These are phyloP conservation scores for Ricordea florida DNA, from an alignment of 92 coral and sea anemone species.

Conservation along the genomic window DNA sequence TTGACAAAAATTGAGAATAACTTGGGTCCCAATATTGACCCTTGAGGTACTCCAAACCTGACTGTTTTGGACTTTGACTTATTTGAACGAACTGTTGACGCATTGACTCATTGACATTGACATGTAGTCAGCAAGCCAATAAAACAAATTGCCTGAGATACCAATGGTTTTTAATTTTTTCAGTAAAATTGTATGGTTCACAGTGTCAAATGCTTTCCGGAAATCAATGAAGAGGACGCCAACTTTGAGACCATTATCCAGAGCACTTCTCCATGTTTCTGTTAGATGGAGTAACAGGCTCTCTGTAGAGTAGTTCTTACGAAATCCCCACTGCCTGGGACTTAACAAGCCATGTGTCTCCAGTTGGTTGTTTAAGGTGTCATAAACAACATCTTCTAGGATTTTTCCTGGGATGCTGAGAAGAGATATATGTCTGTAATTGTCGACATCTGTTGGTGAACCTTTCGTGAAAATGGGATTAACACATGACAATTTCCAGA, in stretches of 20 bases:
- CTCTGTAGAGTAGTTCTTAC: slow-evolving; percentile 9
- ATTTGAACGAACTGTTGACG: slow-evolving; percentile 2
- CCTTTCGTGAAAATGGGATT: background rate
- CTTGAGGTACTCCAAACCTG: slow-evolving; percentile 5
- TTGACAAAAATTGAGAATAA: slow-evolving; percentile 16
- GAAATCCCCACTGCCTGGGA: background rate
- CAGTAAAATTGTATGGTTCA: too few relatives aligned
- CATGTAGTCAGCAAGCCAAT: too few relatives aligned
- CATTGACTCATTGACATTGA: background rate
- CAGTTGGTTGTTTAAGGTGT: slow-evolving; percentile 10
- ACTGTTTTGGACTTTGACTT: background rate
- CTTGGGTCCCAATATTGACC: too few relatives aligned
- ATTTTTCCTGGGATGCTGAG: background rate
- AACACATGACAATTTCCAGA: slow-evolving; percentile 1
- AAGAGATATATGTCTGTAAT: background rate
- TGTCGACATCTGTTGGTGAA: background rate
- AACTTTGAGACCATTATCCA: background rate
- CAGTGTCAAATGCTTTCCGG: too few relatives aligned
- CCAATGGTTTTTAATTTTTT: too few relatives aligned
- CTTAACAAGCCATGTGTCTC: slow-evolving; percentile 4
- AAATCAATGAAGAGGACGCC: too few relatives aligned
- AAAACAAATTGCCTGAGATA: too few relatives aligned
- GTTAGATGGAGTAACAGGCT: slow-evolving; percentile 1
- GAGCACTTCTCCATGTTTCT: slow-evolving; percentile 3
- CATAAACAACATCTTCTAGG: too few relatives aligned